Conservation (phyloP, 53 echinoderm and acorn worm genomes). For the Holothuria leucospilota region DNA sequence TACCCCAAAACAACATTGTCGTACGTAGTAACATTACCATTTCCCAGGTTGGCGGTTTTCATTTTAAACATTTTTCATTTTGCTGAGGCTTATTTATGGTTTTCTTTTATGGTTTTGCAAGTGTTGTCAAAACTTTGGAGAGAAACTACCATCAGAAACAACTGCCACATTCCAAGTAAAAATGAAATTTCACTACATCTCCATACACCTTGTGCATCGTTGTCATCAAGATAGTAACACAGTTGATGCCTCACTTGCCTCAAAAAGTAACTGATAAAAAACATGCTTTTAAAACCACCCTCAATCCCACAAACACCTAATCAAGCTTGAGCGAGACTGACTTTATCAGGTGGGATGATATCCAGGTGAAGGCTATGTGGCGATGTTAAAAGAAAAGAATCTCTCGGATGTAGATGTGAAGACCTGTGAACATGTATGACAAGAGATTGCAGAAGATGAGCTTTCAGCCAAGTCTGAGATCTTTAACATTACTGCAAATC, state of each 20-base stretch:
- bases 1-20: too few species aligned
- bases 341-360: conserved; percentile 2
- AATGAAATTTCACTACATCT: not conserved
- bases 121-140: not conserved
- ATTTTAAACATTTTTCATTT: too few species aligned
- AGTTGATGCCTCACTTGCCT: not conserved
- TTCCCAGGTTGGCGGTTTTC: too few species aligned
- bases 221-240: not conserved
- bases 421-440: not conserved
- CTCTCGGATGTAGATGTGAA: conserved; percentile 11
- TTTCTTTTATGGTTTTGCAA: too few species aligned
- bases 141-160: conserved; percentile 19
- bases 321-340: not conserved
- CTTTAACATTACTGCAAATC: not conserved
- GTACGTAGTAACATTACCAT: too few species aligned
- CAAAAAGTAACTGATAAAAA: not conserved
- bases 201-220: not conserved
- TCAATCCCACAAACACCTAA: not conserved
- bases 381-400: not conserved
- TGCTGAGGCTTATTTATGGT: too few species aligned
- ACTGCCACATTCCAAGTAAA: not conserved
- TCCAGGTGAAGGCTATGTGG: not conserved
- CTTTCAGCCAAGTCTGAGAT: not conserved
- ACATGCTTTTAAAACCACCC: not conserved
- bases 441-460: not conserved